Percentiles rank a stretch among this genome's conserved stretches.
phyloP scores from a whole-genome alignment of 2,113 vertebrate species.

The Datnioides undecimradiatus region DNA sequence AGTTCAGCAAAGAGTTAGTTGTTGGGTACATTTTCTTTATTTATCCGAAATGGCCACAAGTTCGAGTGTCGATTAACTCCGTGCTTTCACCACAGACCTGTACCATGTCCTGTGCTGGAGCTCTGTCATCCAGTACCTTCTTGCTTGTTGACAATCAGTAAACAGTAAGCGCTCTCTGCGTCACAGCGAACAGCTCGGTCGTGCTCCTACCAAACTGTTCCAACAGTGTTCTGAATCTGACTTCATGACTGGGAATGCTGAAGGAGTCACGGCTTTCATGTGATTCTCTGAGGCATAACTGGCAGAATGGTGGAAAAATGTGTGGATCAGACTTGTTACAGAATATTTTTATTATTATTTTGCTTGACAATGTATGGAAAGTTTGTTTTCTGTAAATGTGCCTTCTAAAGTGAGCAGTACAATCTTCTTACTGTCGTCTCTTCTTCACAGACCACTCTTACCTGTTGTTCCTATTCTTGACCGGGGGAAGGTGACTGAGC shows the following conservation, averaged over 20 bases:
- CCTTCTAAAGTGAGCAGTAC: conserved; percentile 59
- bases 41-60: conserved; percentile 64
- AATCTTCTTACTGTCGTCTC: conserved; percentile 26
- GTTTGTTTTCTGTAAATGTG: conserved; percentile 55
- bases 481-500: conserved; percentile 17
- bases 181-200: conserved; percentile 39
- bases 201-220: conserved; percentile 33
- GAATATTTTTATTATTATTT: conserved; percentile 29
- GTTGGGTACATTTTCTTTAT: conserved; percentile 66
- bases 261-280: conserved; percentile 16
- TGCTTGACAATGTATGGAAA: conserved; percentile 56
- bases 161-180: conserved; percentile 33
- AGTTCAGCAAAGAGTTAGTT: conserved; percentile 52
- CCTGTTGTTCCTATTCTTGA: conserved; percentile 5
- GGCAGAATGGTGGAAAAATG: conserved; percentile 34
- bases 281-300: conserved; percentile 9
- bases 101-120: conserved; percentile 34
- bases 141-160: conserved; percentile 79
- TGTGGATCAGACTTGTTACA: conserved; percentile 34
- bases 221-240: conserved; percentile 59
- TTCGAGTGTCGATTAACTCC: conserved; percentile 35
- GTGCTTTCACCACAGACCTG: conserved; percentile 36
- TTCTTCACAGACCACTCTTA: conserved; percentile 20
- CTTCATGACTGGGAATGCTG: background rate
- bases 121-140: conserved; percentile 31